A percentile compares a stretch with the other conserved stretches of the same genome.
Conservation (phyloP, 2,797 vertebrate species). For the Margarornis squamiger region DNA sequence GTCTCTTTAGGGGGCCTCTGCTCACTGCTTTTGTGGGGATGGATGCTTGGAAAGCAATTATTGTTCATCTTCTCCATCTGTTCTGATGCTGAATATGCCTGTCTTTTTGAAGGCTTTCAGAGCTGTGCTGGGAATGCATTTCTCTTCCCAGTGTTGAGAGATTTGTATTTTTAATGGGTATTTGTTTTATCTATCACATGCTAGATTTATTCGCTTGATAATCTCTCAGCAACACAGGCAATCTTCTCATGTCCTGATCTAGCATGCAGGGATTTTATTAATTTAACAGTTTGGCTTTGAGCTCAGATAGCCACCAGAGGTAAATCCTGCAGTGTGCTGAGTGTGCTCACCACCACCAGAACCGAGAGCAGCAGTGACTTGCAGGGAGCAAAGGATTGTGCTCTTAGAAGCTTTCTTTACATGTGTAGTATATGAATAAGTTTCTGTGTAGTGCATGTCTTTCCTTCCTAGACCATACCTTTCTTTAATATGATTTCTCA, state of each 20-base stretch:
- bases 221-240: neutral
- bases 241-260: conserved; percentile 4
- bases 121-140: conserved; percentile 15
- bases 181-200: conserved; percentile 62
- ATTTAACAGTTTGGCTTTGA: conserved; percentile 29
- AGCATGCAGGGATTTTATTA: conserved; percentile 11
- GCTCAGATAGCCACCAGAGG: conserved; percentile 25
- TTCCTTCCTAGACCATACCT: neutral
- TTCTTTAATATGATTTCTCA: neutral
- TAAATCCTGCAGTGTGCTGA: neutral
- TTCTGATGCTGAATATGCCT: conserved; percentile 24
- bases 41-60: conserved; percentile 53
- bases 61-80: conserved; percentile 32
- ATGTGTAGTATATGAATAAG: neutral
- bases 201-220: conserved; percentile 58
- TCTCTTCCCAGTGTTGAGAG: conserved; percentile 10
- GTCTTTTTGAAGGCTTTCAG: conserved; percentile 1
- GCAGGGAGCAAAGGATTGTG: neutral
- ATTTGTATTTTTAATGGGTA: conserved; percentile 59
- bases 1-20: neutral
- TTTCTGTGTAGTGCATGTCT: neutral
- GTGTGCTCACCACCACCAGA: neutral
- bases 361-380: neutral
- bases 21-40: neutral
- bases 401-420: neutral